Conservation (phyloP, 2,888 invertebrate species). For the Chrysina gloriosa region DNA sequence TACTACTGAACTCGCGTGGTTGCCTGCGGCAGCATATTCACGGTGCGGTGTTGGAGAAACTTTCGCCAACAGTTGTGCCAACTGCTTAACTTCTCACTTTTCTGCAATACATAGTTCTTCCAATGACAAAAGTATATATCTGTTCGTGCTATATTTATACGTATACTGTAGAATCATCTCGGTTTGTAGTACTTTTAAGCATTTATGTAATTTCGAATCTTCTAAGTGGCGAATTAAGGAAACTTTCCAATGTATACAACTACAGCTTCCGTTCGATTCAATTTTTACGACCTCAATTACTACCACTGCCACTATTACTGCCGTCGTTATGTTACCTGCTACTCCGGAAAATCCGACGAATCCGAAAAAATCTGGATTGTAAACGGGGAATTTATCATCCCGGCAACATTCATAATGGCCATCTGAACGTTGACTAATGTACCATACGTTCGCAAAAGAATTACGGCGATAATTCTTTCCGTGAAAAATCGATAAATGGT, state of each 20-base stretch:
- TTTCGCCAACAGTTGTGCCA: no score
- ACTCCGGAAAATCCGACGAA: not conserved
- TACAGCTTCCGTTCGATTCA: not conserved
- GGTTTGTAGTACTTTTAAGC: not conserved
- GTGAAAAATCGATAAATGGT: not conserved
- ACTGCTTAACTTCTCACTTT: no score
- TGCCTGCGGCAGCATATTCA: no score
- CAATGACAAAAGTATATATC: no score
- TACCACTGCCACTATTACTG: no score
- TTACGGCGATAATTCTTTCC: not conserved
- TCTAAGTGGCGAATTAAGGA: not conserved
- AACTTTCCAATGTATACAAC: not conserved
- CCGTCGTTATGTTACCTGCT: not conserved
- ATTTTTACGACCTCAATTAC: not conserved
- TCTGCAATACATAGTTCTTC: no score
- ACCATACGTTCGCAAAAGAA: not conserved
- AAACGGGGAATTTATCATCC: not conserved
- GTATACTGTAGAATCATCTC: no score
- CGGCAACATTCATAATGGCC: not conserved
- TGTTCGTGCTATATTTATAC: no score
- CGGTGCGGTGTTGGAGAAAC: no score
- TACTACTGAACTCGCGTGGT: no score
- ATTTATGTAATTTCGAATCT: not conserved
- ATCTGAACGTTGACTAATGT: not conserved
- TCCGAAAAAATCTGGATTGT: not conserved